phyloP scores from a whole-genome alignment of 1,140 invertebrate genomes.

The Hypsibius dujardini region DNA sequence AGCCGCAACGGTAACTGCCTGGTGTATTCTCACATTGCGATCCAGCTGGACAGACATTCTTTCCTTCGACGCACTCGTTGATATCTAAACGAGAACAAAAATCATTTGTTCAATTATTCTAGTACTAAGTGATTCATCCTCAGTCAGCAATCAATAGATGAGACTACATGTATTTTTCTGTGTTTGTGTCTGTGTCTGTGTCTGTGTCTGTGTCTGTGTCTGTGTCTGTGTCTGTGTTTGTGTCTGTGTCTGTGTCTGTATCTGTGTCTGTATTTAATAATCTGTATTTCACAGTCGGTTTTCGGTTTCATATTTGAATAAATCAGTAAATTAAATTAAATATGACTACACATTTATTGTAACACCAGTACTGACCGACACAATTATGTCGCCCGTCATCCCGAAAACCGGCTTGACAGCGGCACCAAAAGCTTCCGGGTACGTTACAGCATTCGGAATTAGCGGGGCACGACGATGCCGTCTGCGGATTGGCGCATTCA shows the following conservation, averaged over 20 bases:
- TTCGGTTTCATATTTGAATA: no score
- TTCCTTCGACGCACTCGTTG: constrained; percentile 53
- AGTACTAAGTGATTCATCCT: no score
- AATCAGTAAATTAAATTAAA: no score
- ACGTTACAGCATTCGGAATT: constrained; percentile 87
- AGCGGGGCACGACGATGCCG: constrained; percentile 61
- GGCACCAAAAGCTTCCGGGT: constrained; percentile 77
- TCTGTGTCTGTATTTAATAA: no score
- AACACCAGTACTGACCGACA: constrained; percentile 17
- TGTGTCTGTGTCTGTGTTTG: no score
- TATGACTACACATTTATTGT: no score
- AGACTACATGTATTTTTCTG: no score
- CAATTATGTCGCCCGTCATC: constrained; percentile 30
- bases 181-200: no score
- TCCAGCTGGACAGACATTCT: constrained; percentile 70
- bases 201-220: no score
- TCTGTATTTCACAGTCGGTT: no score
- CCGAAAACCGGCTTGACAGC: constrained; percentile 64
- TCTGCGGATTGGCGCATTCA: constrained; percentile 66
- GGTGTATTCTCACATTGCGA: constrained; percentile 72
- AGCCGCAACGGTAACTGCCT: constrained; percentile 30
- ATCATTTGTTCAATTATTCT: no score
- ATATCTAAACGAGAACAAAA: constrained; percentile 64
- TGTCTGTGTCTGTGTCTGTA: background rate
- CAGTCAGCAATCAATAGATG: no score